phyloP scores from a whole-genome alignment of 2,797 vertebrate genomes.

The Thripadectes ignobilis region DNA sequence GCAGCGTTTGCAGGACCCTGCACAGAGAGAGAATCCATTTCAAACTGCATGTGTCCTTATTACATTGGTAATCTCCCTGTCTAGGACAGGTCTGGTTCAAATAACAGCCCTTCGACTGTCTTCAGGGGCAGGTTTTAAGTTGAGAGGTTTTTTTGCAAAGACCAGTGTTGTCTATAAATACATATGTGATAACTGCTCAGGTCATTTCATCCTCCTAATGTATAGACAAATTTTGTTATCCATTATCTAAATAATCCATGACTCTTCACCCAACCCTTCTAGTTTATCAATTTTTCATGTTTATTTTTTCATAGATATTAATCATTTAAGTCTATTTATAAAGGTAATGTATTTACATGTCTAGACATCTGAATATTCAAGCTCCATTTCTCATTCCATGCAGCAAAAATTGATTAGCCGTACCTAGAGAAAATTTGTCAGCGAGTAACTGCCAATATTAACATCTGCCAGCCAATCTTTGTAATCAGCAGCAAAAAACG shows the following conservation, averaged over 20 bases:
- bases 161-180: not conserved
- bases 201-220: not conserved
- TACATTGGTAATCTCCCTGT: not conserved
- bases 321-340: conserved; percentile 63
- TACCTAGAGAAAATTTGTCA: conserved; percentile 67
- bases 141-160: not conserved
- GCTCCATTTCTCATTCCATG: conserved; percentile 40
- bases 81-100: not conserved
- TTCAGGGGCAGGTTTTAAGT: not conserved
- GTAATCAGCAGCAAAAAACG: conserved; percentile 65
- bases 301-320: conserved; percentile 44
- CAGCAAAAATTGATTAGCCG: conserved; percentile 59
- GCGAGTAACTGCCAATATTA: conserved; percentile 68
- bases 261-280: not conserved
- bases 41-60: not conserved
- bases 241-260: not conserved
- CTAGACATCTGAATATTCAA: conserved; percentile 71
- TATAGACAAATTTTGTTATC: not conserved
- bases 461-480: conserved; percentile 66
- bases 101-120: not conserved
- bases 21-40: not conserved
- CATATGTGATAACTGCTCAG: not conserved
- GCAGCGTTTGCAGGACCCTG: not conserved
- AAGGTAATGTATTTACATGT: conserved; percentile 56
- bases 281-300: conserved; percentile 45